Evolutionary conservation across 2,797 vertebrate genomes (phyloP), one percentile per base, ranked within the genome.

Genomic region (Eleutherodactylus coqui): DNA sequence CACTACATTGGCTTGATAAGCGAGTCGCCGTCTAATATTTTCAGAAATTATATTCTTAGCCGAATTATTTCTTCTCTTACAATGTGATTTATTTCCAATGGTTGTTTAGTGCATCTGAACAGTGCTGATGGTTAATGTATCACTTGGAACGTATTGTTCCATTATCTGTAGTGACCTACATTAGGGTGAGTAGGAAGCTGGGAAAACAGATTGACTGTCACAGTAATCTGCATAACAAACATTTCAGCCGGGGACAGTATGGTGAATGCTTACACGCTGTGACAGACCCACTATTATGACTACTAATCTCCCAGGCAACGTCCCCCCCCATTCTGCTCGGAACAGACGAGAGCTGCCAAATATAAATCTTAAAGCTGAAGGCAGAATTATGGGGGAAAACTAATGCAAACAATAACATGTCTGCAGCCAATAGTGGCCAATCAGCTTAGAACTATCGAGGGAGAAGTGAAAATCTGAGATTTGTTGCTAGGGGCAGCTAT

Each of bases 111-210:
- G 77, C 77, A 38, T 38, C 0, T 5, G 58, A 7, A 49, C 58
- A 62, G 7, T 49, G 79, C 49, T 24, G 32, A 49, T 64, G 62
- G 79, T 81, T 49, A 69, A 49, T 81, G 79, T 34, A 51, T 67
- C 77, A 83, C 67, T 83, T 83, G 88, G 87, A 78, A 88, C 86
- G 79, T 73, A 21, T 27, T 5, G 17, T 62, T 80, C 90, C 87
- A 85, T 93, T 93, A 90, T 95, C 93, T 93, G 91, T n/a, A 69
- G 89, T 95, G 95, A 96, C 95, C 94, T 94, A 92, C 90, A 95
- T 95, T 93, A 95, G 92, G 91, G 91, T 94, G 93, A 93, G 90
- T 89, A 92, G 91, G 88, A 92, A 93, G 95, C 93, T 94, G 90
- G 92, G 92, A 83, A 91, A 94, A 91, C 94, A 93, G 92, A 93